Evolutionary conservation across 2,888 invertebrate genomes (phyloP).

Genomic region (Synergus japonicus): DNA sequence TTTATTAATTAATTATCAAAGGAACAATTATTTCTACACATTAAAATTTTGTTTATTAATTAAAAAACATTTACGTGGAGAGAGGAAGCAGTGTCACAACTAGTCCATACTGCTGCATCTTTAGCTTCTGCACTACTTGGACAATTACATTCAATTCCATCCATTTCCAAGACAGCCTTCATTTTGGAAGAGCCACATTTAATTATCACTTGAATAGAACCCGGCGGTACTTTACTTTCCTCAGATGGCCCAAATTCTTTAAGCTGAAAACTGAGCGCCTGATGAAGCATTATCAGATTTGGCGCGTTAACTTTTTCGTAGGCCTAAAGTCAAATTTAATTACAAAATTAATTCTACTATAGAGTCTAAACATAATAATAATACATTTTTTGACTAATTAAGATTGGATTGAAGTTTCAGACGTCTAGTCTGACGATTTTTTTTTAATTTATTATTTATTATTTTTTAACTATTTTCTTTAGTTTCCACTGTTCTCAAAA

Average conservation of each 20-base stretch:
- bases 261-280: conserved; percentile 70
- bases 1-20: neutral
- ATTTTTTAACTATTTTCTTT: too few species aligned
- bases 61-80: conserved; percentile 54
- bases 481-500: too few species aligned
- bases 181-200: conserved; percentile 70
- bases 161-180: conserved; percentile 67
- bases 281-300: conserved; percentile 65
- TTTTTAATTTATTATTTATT: too few species aligned
- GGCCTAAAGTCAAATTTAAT: conserved; percentile 44
- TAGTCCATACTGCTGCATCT: conserved; percentile 69
- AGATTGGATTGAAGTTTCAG: too few species aligned
- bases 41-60: neutral
- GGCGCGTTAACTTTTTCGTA: conserved; percentile 64
- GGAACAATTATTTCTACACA: neutral
- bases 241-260: conserved; percentile 61
- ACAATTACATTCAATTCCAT: conserved; percentile 66
- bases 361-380: neutral
- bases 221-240: conserved; percentile 45
- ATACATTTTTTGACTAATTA: neutral
- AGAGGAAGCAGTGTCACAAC: conserved; percentile 65
- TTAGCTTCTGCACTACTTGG: conserved; percentile 63
- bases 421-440: too few species aligned
- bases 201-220: conserved; percentile 60
- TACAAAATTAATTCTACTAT: conserved; percentile 2